Conservation (phyloP, 2,113 vertebrate genomes). For the Damaliscus lunatus region DNA sequence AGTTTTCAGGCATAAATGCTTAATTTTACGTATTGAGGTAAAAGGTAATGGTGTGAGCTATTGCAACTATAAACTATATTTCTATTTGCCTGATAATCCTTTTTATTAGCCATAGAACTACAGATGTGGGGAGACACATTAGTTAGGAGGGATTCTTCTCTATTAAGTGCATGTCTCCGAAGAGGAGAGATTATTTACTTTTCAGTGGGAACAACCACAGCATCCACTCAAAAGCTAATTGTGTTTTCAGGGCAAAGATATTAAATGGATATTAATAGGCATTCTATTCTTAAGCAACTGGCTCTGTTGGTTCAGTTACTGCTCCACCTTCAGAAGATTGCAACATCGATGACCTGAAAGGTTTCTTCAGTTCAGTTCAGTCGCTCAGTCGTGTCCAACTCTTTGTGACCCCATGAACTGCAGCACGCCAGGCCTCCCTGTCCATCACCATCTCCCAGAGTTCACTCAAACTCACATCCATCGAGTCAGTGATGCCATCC, state of each 20-base stretch:
- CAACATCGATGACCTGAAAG: slow-evolving; percentile 43
- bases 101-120: slow-evolving; percentile 37
- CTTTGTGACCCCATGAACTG: too few relatives aligned
- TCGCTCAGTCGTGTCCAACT: too few relatives aligned
- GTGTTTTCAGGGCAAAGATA: slow-evolving; percentile 32
- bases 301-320: slow-evolving; percentile 30
- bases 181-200: slow-evolving; percentile 41
- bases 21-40: slow-evolving; percentile 45
- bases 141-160: slow-evolving; percentile 45
- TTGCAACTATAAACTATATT: not conserved
- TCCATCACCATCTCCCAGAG: too few relatives aligned
- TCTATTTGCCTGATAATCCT: slow-evolving; percentile 17
- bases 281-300: slow-evolving; percentile 17
- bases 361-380: not conserved
- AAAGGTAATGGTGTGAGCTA: slow-evolving; percentile 17
- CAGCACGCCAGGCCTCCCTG: too few relatives aligned
- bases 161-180: slow-evolving; percentile 51
- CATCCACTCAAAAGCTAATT: slow-evolving; percentile 30
- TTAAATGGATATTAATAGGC: slow-evolving; percentile 60
- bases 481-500: too few relatives aligned
- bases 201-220: slow-evolving; percentile 22
- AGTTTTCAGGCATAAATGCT: slow-evolving; percentile 31
- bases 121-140: not conserved
- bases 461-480: too few relatives aligned
- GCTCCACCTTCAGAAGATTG: not conserved